Evolutionary conservation across 2,888 invertebrate genomes (phyloP), one percentile per base, ranked within the genome.

Genomic region (Drosophila tanythrix): DNA sequence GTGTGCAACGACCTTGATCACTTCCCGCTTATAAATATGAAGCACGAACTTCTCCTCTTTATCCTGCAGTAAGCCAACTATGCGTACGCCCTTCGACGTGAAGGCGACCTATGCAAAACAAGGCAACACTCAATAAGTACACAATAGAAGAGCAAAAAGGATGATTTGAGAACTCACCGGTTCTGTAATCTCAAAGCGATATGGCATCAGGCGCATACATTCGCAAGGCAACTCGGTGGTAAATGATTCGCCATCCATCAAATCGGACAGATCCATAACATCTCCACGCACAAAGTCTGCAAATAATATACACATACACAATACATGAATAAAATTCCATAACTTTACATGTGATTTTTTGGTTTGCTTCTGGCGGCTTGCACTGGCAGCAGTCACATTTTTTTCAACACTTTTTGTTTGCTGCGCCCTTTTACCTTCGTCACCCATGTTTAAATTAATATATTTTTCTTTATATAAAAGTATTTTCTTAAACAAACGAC

Each of bases 161-260:
- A 25, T 25, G 5, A 29, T 29, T 50, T 4, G 21, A 8, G 3
- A 18, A 74, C 94, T 91, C 92, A 97, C 96, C 93, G 95, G 95
- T 91, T 97, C 96, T 71, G 94, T 94, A 33, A 97, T 96, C 79
- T 95, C 94, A 90, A 96, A 96, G 93, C 96, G 96, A 92, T 97
- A 97, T 21, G 97, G 97, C 46, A 98, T 98, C 91, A 98, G 96
- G 77, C 98, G 94, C 65, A 98, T 95, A 27, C 96, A 96, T 80
- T 97, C 95, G 92, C 97, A 97, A 25, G 94, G 93, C 15, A 97
- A 90, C 55, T 94, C 93, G n/a, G 95, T 95, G 61, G 94, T 94
- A 57, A 94, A 90, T 53, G 94, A 94, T 79, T 94, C 92, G 33
- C 94, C 94, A 76, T 94, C 92, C 40, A 78, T 29, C 15, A 81